These are phyloP conservation scores for Xenopus borealis DNA, from an alignment of 2,113 vertebrate species.

Conservation along the genomic window DNA sequence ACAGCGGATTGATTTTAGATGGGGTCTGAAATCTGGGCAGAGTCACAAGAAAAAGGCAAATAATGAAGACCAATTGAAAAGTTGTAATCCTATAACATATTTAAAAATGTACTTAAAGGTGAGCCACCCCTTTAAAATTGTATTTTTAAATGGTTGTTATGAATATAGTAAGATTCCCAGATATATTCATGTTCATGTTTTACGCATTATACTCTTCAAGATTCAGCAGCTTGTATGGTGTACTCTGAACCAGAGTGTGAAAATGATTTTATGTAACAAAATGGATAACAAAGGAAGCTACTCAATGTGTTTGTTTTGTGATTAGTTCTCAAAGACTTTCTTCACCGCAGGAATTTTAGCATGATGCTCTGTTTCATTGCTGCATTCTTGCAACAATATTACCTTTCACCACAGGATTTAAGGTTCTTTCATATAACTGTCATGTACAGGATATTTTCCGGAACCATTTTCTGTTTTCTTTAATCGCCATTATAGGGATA, in stretches of 20 bases:
- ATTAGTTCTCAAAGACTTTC: slow-evolving; percentile 27
- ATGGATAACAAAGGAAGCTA: slow-evolving; percentile 30
- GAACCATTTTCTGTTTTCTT: slow-evolving; percentile 19
- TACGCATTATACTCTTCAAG: not conserved
- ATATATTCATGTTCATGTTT: no score
- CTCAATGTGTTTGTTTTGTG: slow-evolving; percentile 35
- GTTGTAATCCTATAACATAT: no score
- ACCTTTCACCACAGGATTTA: slow-evolving; percentile 40
- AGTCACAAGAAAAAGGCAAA: no score
- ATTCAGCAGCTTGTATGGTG: not conserved
- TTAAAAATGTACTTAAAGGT: no score
- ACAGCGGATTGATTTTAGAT: no score
- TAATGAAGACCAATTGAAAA: no score
- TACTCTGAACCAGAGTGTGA: slow-evolving; percentile 27
- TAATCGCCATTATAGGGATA: slow-evolving; percentile 1
- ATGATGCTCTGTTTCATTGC: slow-evolving; percentile 22
- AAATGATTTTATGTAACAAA: slow-evolving; percentile 37
- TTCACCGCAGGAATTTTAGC: slow-evolving; percentile 40
- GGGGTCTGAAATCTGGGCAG: no score
- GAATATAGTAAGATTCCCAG: no score
- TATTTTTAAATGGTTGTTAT: no score
- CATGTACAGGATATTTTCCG: slow-evolving; percentile 36
- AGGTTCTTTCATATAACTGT: slow-evolving; percentile 33
- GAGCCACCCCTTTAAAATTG: no score
- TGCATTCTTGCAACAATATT: slow-evolving; percentile 28